phyloP scores from a whole-genome alignment of 2,888 invertebrate genomes.

The Polyommatus icarus region DNA sequence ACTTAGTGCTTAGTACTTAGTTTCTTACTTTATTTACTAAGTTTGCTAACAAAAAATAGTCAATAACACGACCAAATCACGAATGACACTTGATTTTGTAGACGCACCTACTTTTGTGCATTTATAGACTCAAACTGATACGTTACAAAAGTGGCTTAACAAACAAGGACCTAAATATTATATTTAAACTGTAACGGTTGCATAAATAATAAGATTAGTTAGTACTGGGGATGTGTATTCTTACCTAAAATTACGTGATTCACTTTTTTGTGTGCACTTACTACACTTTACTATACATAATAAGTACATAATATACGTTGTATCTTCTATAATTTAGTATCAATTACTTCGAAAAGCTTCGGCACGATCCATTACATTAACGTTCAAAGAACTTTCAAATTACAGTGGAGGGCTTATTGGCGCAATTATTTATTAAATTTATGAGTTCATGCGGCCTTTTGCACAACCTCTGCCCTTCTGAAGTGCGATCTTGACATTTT shows the following conservation, averaged over 20 bases:
- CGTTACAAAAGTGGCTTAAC: no score
- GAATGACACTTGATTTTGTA: no score
- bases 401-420: slow-evolving; percentile 23
- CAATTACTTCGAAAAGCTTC: not conserved
- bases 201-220: no score
- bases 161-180: no score
- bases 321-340: not conserved
- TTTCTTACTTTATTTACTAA: not conserved
- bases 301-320: not conserved
- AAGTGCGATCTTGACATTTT: slow-evolving; percentile 60
- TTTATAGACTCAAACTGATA: no score
- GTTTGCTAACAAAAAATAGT: no score
- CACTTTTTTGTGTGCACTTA: no score
- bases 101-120: no score
- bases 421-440: slow-evolving; percentile 30
- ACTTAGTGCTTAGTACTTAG: not conserved
- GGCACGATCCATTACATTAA: not conserved
- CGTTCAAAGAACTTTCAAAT: slow-evolving; percentile 29
- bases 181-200: no score
- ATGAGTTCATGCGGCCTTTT: slow-evolving; percentile 33
- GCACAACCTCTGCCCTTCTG: slow-evolving; percentile 58
- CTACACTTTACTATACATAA: not conserved
- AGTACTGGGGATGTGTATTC: no score
- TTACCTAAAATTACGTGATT: no score
- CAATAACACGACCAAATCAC: no score